These are phyloP conservation scores for Acanthornis magna DNA, from an alignment of 2,797 vertebrate species.

Conservation along the genomic window DNA sequence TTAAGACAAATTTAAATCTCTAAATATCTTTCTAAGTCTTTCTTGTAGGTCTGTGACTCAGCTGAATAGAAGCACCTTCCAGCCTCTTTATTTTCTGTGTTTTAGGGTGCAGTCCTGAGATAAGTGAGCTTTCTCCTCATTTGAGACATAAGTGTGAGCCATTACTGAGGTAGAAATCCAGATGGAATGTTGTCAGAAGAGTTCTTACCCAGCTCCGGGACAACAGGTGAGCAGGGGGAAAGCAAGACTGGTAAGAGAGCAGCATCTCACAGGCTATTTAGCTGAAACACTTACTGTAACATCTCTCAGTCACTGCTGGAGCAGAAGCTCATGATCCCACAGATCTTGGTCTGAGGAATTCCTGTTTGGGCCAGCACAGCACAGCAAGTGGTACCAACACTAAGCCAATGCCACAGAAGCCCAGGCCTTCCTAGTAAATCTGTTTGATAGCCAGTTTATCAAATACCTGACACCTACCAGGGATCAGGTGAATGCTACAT, in stretches of 20 bases:
- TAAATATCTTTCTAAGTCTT: background rate
- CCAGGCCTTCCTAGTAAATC: background rate
- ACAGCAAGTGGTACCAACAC: background rate
- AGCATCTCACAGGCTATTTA: background rate
- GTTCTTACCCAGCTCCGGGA: background rate
- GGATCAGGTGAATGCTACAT: background rate
- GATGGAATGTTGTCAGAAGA: background rate
- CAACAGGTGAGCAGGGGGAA: background rate
- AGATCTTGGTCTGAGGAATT: background rate
- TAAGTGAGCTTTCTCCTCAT: background rate
- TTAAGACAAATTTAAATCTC: background rate
- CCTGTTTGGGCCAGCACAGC: background rate
- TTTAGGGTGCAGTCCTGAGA: background rate
- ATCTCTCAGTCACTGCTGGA: background rate
- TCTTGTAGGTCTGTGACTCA: background rate
- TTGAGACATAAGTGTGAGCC: background rate
- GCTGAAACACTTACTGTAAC: background rate
- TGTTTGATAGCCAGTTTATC: background rate
- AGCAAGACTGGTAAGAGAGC: background rate
- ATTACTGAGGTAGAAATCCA: background rate
- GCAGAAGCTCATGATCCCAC: background rate
- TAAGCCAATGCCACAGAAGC: background rate
- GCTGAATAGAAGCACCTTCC: background rate
- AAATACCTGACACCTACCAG: background rate
- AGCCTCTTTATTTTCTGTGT: background rate